phyloP scores from a whole-genome alignment of 2,888 invertebrate genomes.

The Glaucopsyche alexis region DNA sequence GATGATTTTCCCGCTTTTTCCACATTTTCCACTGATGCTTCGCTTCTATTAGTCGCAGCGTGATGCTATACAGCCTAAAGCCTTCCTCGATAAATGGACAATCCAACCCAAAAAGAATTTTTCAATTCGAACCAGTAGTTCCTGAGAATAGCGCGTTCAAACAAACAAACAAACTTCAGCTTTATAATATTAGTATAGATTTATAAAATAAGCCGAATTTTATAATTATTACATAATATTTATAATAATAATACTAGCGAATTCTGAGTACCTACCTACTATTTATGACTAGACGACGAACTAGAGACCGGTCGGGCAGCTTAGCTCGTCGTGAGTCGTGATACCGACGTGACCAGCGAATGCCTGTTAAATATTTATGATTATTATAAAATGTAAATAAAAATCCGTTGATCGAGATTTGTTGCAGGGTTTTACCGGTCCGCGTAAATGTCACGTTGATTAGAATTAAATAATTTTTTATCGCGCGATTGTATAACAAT shows the following conservation, averaged over 20 bases:
- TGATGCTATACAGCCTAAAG: too few relatives aligned
- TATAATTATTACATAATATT: background rate
- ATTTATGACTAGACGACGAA: background rate
- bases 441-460: background rate
- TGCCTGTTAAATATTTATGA: slow-evolving; percentile 5
- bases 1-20: too few relatives aligned
- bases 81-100: too few relatives aligned
- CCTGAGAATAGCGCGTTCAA: too few relatives aligned
- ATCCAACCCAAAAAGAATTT: too few relatives aligned
- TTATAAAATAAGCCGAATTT: background rate
- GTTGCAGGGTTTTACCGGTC: background rate
- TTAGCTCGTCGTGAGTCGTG: background rate
- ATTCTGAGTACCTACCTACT: background rate
- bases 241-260: background rate
- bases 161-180: too few relatives aligned
- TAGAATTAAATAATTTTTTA: background rate
- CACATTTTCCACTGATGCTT: too few relatives aligned
- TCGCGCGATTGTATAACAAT: background rate
- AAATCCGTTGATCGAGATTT: slow-evolving; percentile 1
- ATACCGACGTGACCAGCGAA: background rate
- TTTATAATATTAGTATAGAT: too few relatives aligned
- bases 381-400: slow-evolving; percentile 7
- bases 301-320: background rate
- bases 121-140: too few relatives aligned
- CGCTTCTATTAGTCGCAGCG: too few relatives aligned